phyloP scores from a whole-genome alignment of 2,888 invertebrate species.

The Tuta absoluta region DNA sequence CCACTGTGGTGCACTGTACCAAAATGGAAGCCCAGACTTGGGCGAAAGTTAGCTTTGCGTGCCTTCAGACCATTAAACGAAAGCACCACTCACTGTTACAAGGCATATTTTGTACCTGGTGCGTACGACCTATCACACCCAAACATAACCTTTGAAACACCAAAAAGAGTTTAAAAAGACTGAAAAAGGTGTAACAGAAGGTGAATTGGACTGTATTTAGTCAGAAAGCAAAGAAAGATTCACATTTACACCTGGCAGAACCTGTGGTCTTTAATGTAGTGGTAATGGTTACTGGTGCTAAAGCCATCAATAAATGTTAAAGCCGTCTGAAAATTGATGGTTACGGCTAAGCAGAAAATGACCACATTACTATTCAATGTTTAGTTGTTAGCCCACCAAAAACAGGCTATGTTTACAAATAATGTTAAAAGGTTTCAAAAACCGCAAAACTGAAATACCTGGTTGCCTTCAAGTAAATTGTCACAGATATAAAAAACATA shows the following conservation, averaged over 20 bases:
- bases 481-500: neutral
- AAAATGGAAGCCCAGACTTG: conserved; percentile 19
- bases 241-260: conserved; percentile 14
- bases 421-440: no score
- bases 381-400: no score
- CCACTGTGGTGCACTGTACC: conserved; percentile 13
- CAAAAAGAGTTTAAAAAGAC: neutral
- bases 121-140: neutral
- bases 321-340: conserved; percentile 10
- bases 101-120: conserved; percentile 21
- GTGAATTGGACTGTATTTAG: neutral
- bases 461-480: neutral
- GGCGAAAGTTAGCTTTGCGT: conserved; percentile 31
- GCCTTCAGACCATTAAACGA: conserved; percentile 29
- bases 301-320: conserved; percentile 8
- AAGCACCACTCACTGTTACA: conserved; percentile 30
- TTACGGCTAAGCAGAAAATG: neutral
- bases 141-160: neutral
- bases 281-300: conserved; percentile 2
- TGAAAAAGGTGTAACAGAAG: neutral
- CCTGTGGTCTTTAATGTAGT: conserved; percentile 6
- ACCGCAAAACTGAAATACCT: no score
- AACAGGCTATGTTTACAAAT: no score
- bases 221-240: conserved; percentile 10
- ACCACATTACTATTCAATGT: no score